A percentile compares a stretch with the other conserved stretches of the same genome.
Evolutionary conservation across 2,888 invertebrate genomes (phyloP).

Genomic region (Mimumesa dahlbomi): DNA sequence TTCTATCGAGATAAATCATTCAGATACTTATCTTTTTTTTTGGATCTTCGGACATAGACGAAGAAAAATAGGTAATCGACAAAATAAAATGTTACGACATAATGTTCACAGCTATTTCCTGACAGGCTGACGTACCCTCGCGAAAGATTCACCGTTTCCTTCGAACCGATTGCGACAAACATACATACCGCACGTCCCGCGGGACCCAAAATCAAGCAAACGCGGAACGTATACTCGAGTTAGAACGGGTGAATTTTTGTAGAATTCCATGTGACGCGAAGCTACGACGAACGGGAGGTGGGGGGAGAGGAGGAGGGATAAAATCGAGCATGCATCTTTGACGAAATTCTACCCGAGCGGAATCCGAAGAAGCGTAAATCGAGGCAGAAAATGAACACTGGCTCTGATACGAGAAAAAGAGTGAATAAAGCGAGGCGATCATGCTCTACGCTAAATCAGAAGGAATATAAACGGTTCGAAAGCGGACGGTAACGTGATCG

Average conservation of each 20-base stretch:
- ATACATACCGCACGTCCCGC: constrained; percentile 15
- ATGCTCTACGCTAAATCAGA: background rate
- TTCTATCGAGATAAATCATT: too few relatives aligned
- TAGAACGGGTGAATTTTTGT: background rate
- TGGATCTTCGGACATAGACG: too few relatives aligned
- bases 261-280: constrained; percentile 18
- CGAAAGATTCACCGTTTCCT: constrained; percentile 4
- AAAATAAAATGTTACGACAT: too few relatives aligned
- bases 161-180: constrained; percentile 17
- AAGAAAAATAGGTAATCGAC: too few relatives aligned
- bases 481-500: too few relatives aligned
- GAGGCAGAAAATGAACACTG: background rate
- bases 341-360: constrained; percentile 6
- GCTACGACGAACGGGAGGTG: too few relatives aligned
- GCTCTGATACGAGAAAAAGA: background rate
- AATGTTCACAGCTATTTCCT: background rate
- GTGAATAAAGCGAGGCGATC: background rate
- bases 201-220: constrained; percentile 18
- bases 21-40: too few relatives aligned
- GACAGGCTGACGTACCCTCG: background rate
- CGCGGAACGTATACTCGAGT: constrained; percentile 7
- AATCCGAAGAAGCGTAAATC: constrained; percentile 1
- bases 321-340: constrained; percentile 8
- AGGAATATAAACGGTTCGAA: too few relatives aligned
- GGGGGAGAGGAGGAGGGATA: too few relatives aligned